Percentiles rank a stretch among this genome's conserved stretches.
These are phyloP conservation scores for Tetrax tetrax DNA, from an alignment of 2,113 vertebrate genomes.

Conservation along the genomic window DNA sequence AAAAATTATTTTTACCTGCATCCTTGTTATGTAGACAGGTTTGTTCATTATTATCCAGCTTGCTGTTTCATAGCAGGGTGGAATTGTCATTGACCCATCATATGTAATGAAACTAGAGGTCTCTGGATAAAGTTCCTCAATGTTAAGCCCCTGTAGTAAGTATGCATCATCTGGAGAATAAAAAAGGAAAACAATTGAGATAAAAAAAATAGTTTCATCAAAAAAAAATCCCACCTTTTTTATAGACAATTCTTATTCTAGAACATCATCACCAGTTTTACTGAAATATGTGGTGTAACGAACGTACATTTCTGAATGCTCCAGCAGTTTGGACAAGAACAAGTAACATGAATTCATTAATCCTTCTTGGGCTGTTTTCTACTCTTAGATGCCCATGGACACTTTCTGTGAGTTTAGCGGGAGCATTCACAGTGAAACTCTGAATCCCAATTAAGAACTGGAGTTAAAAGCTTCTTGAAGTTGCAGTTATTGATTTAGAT, in stretches of 20 bases:
- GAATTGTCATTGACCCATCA: constrained; percentile 97
- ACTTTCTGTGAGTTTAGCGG: neutral
- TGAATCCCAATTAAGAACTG: neutral
- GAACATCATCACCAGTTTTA: neutral
- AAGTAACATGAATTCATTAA: neutral
- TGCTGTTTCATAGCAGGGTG: constrained; percentile 95
- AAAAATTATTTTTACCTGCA: constrained; percentile 86
- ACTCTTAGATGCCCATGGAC: neutral
- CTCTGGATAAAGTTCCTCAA: constrained; percentile 97
- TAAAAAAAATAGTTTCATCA: neutral
- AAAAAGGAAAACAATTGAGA: neutral
- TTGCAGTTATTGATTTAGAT: neutral
- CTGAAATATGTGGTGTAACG: neutral
- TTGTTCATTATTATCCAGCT: constrained; percentile 99
- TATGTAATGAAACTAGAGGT: constrained; percentile 97
- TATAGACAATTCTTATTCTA: neutral
- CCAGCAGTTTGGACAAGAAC: neutral
- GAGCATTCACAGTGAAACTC: neutral
- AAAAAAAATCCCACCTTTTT: neutral
- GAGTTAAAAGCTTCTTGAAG: neutral
- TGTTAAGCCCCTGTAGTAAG: constrained; percentile 94
- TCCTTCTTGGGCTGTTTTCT: neutral
- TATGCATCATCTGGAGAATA: constrained; percentile 91
- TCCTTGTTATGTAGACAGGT: constrained; percentile 96
- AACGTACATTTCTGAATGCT: neutral